Conservation (phyloP, 2,113 vertebrate genomes). For the Uria lomvia region DNA sequence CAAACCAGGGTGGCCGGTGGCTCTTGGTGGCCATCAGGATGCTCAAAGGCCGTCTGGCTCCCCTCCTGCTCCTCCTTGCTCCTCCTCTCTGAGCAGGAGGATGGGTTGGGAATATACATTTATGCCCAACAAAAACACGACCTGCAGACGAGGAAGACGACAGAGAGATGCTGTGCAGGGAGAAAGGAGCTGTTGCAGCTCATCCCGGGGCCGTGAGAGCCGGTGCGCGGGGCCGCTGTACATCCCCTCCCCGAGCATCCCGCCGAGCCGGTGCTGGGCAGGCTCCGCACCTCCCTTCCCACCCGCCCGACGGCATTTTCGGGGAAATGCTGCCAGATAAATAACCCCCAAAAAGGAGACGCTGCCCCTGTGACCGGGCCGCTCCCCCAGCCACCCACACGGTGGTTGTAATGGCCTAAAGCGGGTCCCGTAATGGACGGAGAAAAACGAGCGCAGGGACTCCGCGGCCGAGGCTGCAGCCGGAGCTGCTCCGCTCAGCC, state of each 20-base stretch:
- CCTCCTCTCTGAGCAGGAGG: background rate
- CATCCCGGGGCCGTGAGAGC: background rate
- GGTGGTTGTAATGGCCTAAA: no score
- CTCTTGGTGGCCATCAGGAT: background rate
- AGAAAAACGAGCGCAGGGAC: accelerated
- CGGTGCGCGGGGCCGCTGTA: accelerated
- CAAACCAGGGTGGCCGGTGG: accelerated
- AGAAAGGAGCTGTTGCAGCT: background rate
- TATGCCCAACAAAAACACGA: background rate
- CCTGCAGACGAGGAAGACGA: background rate
- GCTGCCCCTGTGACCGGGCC: accelerated
- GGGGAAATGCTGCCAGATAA: background rate
- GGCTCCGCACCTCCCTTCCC: background rate
- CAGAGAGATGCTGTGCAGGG: background rate
- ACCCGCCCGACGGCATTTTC: accelerated
- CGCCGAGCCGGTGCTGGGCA: accelerated
- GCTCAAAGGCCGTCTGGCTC: accelerated
- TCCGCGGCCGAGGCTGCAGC: accelerated
- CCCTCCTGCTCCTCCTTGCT: background rate
- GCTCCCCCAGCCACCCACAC: accelerated
- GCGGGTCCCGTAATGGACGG: background rate
- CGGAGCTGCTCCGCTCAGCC: background rate
- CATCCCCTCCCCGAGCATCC: accelerated
- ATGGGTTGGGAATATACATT: background rate
- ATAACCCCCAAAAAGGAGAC: background rate